A percentile compares a stretch with the other conserved stretches of the same genome.
Conservation (phyloP, 2,113 vertebrate genomes). For the Chitala chitala region DNA sequence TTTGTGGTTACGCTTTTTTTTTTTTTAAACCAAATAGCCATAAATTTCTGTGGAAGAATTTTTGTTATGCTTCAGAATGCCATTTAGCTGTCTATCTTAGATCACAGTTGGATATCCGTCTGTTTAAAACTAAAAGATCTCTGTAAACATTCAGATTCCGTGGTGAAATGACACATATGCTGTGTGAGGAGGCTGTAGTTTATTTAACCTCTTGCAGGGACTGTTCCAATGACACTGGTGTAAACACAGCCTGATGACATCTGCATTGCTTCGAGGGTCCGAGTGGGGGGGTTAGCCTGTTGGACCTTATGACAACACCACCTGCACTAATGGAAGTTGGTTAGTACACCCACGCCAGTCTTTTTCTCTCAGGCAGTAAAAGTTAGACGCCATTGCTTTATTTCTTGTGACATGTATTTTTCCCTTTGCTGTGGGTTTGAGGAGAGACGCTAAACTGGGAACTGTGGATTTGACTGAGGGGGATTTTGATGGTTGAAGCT, state of each 20-base stretch:
- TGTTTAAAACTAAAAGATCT: conserved; percentile 5
- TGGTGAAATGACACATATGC: conserved; percentile 25
- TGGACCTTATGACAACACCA: conserved; percentile 6
- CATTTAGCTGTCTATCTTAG: conserved; percentile 41
- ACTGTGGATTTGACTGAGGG: too few relatives aligned
- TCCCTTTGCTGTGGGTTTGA: too few relatives aligned
- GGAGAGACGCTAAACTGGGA: too few relatives aligned
- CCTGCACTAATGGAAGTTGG: neutral
- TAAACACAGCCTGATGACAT: conserved; percentile 43
- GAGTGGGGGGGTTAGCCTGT: neutral
- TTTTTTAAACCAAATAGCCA: too few relatives aligned
- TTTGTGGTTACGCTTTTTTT: neutral
- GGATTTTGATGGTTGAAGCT: too few relatives aligned
- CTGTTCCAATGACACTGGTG: conserved; percentile 44
- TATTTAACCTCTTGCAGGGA: conserved; percentile 41
- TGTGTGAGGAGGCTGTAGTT: conserved; percentile 29
- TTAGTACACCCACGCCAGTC: too few relatives aligned
- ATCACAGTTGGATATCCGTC: conserved; percentile 22
- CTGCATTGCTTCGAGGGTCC: conserved; percentile 23
- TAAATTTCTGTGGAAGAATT: too few relatives aligned
- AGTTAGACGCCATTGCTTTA: too few relatives aligned
- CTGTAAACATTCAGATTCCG: conserved; percentile 39
- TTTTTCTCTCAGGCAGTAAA: too few relatives aligned
- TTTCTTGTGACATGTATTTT: too few relatives aligned
- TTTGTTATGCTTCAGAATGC: too few relatives aligned